Conservation (phyloP, 1,140 invertebrate genomes). For the Drosophila bifasciata region DNA sequence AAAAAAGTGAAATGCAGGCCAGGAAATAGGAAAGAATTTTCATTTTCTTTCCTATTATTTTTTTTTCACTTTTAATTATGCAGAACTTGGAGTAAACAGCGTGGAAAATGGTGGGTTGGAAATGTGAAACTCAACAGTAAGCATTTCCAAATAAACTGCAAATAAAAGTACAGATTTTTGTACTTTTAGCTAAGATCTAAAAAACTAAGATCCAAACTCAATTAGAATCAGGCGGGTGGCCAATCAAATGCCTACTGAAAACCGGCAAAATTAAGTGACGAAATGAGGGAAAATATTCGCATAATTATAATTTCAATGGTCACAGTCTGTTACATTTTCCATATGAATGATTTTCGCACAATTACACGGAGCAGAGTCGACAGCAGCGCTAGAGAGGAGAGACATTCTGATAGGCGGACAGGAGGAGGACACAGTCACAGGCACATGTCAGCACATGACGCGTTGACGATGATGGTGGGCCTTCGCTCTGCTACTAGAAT, state of each 20-base stretch:
- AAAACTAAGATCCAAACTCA: no score
- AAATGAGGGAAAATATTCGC: conserved; percentile 48
- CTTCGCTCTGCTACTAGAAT: not conserved
- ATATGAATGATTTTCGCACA: conserved; percentile 78
- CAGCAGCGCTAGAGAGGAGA: no score
- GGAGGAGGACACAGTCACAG: conserved; percentile 16
- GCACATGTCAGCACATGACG: conserved; percentile 69
- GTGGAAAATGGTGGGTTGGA: not conserved
- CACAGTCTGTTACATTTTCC: conserved; percentile 79
- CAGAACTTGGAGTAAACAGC: conserved; percentile 17
- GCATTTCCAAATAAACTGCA: not conserved
- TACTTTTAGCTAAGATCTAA: no score
- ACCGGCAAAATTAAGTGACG: conserved; percentile 10
- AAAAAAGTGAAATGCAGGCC: conserved; percentile 53
- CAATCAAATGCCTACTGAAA: conserved; percentile 36
- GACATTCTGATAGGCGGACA: conserved; percentile 15
- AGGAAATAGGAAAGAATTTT: conserved; percentile 44
- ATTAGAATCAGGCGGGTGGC: no score
- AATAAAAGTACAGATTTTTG: no score
- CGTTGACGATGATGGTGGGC: conserved; percentile 20
- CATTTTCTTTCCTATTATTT: conserved; percentile 17
- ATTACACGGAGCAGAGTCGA: conserved; percentile 44
- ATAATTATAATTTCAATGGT: conserved; percentile 76
- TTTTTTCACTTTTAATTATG: conserved; percentile 43
- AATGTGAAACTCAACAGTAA: not conserved